Evolutionary conservation across 2,888 invertebrate genomes (phyloP), one percentile per base, ranked within the genome.

Genomic region (Thecophora atra): DNA sequence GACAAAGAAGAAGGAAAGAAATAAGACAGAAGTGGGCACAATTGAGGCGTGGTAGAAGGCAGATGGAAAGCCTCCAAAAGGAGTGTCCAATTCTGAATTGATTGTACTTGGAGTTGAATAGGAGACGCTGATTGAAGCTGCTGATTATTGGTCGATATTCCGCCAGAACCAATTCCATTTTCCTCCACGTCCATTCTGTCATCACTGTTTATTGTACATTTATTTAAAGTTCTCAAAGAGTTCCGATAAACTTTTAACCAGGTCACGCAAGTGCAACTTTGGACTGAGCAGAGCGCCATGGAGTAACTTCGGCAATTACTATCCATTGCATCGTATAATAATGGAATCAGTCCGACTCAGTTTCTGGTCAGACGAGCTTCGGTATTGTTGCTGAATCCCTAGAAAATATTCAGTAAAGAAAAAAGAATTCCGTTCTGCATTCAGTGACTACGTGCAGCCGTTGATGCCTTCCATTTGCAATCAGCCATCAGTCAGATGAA

Each of bases 11-110:
- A 37, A 11, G 7, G 37, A 11, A 11, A 37, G 37, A 1, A 2
- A 37, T n/a, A 11, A 37, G 37, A 37, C 7, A 37, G 1, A 37
- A 11, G 11, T 37, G 11, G 11, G 11, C 37, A 37, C 11, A 37
- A 37, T 11, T 37, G n/a, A n/a, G n/a, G n/a, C n/a, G n/a, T n/a
- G n/a, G n/a, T n/a, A n/a, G n/a, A n/a, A n/a, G n/a, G n/a, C n/a
- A n/a, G n/a, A n/a, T n/a, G n/a, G n/a, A n/a, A n/a, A 62, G 72
- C 21, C 72, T 62, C 44, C 72, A 72, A 73, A 63, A 64, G 70
- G 75, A 75, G 72, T 75, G 73, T 73, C 70, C 72, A 74, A 72
- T 65, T 67, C 63, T 66, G 66, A 69, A 71, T 72, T 73, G 75
- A 75, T 75, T 75, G 73, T 73, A n/a, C n/a, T n/a, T n/a, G 51